phyloP scores from a whole-genome alignment of 2,113 vertebrate genomes.

The Tragulus kanchil region DNA sequence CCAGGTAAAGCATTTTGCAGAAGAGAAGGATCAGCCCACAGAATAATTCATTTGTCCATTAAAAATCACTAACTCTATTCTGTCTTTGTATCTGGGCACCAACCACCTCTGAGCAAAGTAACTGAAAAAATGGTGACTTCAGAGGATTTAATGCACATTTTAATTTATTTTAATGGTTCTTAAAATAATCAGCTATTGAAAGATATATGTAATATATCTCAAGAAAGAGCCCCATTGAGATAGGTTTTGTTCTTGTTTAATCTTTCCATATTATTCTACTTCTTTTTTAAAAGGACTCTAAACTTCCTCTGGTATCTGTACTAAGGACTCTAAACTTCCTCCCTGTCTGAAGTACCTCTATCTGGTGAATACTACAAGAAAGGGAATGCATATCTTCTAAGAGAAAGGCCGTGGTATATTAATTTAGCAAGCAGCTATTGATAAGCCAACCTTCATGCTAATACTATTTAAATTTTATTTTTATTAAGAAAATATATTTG shows the following conservation, averaged over 20 bases:
- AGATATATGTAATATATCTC: background rate
- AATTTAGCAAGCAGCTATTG: background rate
- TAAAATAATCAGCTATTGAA: conserved; percentile 37
- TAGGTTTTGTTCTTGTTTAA: background rate
- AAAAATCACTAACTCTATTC: background rate
- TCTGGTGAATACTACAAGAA: background rate
- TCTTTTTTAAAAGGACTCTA: background rate
- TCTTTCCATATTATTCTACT: background rate
- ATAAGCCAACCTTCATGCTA: conserved; percentile 32
- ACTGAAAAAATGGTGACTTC: background rate
- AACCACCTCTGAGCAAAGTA: conserved; percentile 33
- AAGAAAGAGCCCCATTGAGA: background rate
- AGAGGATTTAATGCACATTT: background rate
- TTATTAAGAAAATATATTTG: conserved; percentile 28
- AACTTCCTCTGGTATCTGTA: background rate
- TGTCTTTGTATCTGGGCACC: conserved; percentile 6
- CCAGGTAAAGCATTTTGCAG: background rate
- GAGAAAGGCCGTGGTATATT: background rate
- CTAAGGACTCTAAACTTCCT: background rate
- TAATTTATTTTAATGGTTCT: conserved; percentile 7
- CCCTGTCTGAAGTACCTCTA: background rate
- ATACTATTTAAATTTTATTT: conserved; percentile 63
- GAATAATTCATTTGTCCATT: background rate
- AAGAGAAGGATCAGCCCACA: background rate
- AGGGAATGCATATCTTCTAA: background rate